These are phyloP conservation scores for Ecdyonurus torrentis DNA, from an alignment of 2,888 invertebrate genomes.

Conservation along the genomic window DNA sequence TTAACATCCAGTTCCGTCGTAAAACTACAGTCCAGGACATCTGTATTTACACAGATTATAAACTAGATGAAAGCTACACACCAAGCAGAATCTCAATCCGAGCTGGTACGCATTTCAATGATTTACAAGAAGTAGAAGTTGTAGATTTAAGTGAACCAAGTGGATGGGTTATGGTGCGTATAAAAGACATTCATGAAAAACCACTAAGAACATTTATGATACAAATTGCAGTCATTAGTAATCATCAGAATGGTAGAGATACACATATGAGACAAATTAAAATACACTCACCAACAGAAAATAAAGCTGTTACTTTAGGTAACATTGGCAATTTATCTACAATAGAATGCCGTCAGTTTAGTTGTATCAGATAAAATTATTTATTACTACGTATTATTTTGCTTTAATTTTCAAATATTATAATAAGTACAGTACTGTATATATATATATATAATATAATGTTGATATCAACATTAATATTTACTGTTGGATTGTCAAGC, in stretches of 20 bases:
- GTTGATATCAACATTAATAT: too few relatives aligned
- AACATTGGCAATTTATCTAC: slow-evolving; percentile 56
- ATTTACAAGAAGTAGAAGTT: slow-evolving; percentile 88
- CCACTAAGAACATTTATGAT: slow-evolving; percentile 92
- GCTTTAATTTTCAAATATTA: too few relatives aligned
- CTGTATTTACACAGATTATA: slow-evolving; percentile 94
- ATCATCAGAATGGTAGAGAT: slow-evolving; percentile 97
- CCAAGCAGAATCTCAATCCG: slow-evolving; percentile 76
- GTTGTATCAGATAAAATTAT: slow-evolving; percentile 59
- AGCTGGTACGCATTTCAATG: slow-evolving; percentile 92
- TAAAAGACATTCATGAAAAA: slow-evolving; percentile 69
- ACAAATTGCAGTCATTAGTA: slow-evolving; percentile 89
- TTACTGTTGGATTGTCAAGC: too few relatives aligned
- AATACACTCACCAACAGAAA: slow-evolving; percentile 65
- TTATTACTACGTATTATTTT: too few relatives aligned
- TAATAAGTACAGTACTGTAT: too few relatives aligned
- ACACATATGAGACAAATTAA: slow-evolving; percentile 96
- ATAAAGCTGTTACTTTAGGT: slow-evolving; percentile 22
- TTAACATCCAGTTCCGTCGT: slow-evolving; percentile 89
- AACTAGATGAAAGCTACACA: slow-evolving; percentile 97
- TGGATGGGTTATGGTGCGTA: slow-evolving; percentile 90
- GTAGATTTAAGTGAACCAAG: slow-evolving; percentile 86
- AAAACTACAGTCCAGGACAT: slow-evolving; percentile 92
- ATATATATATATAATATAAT: too few relatives aligned
- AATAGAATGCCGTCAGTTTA: slow-evolving; percentile 63